Evolutionary conservation across 2,113 vertebrate species (phyloP).

Genomic region (Eidolon helvum): DNA sequence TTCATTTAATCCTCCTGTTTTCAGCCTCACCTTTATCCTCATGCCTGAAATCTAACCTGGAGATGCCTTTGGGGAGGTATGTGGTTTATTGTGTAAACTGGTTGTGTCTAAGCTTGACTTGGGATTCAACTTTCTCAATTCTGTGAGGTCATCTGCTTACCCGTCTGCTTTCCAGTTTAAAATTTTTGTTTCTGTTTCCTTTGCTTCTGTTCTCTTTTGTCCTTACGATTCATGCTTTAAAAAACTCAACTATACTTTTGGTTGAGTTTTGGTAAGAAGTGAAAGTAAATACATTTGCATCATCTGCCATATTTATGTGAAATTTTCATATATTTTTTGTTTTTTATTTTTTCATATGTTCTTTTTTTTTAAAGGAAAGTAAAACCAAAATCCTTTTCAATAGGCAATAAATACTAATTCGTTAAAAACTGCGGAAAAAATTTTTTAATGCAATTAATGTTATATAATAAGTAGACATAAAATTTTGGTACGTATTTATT

Average conservation of each 20-base stretch:
- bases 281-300: neutral
- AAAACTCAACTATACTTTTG: neutral
- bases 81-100: neutral
- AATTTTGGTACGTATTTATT: neutral
- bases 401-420: slow-evolving; percentile 7
- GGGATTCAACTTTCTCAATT: neutral
- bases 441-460: neutral
- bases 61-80: neutral
- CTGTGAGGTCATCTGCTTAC: neutral
- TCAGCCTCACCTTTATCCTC: slow-evolving; percentile 7
- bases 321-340: neutral
- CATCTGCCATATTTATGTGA: neutral
- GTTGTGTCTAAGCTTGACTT: neutral
- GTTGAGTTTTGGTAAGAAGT: slow-evolving; percentile 1
- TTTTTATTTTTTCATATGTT: neutral
- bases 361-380: neutral
- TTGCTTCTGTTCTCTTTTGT: neutral
- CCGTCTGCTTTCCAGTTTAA: neutral
- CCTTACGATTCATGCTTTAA: neutral
- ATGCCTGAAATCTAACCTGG: neutral
- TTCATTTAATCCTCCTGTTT: neutral
- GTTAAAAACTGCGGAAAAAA: neutral
- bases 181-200: neutral
- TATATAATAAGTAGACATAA: neutral
- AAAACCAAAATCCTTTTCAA: neutral